phyloP scores from a whole-genome alignment of 1,140 invertebrate species.

The Pogonognathellus flavescens region DNA sequence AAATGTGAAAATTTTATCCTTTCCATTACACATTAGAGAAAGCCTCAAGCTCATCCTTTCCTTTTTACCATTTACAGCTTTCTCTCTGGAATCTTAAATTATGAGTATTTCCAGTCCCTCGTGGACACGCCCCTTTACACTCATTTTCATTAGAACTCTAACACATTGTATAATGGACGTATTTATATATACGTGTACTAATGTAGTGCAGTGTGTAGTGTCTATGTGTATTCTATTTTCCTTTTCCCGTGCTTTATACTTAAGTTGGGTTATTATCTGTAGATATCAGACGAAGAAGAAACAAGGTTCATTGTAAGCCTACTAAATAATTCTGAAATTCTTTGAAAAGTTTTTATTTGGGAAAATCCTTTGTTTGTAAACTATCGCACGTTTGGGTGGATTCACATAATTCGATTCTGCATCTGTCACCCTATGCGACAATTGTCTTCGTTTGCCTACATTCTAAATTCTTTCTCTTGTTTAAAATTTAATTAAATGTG shows the following conservation, averaged over 20 bases:
- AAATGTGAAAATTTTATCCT: slow-evolving; percentile 48
- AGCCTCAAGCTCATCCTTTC: slow-evolving; percentile 38
- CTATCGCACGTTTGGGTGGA: no score
- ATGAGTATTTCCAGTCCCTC: slow-evolving; percentile 12
- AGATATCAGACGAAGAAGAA: no score
- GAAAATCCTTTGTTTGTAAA: no score
- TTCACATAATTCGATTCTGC: not conserved
- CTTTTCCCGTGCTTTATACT: no score
- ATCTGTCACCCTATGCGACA: not conserved
- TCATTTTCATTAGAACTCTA: slow-evolving; percentile 20
- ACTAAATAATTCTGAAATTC: not conserved
- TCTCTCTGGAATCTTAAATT: slow-evolving; percentile 34
- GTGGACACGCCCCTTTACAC: slow-evolving; percentile 16
- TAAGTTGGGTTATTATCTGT: no score
- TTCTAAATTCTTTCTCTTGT: not conserved
- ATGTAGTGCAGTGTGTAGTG: not conserved
- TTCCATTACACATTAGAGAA: slow-evolving; percentile 40
- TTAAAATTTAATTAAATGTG: slow-evolving; percentile 10
- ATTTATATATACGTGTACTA: not conserved
- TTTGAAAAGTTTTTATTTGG: not conserved
- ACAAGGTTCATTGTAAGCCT: no score
- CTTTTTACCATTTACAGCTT: slow-evolving; percentile 40
- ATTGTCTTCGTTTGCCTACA: no score
- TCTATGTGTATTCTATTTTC: no score
- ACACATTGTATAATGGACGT: not conserved